phyloP scores from a whole-genome alignment of 1,140 invertebrate species.

The Meloidogyne floridensis region DNA sequence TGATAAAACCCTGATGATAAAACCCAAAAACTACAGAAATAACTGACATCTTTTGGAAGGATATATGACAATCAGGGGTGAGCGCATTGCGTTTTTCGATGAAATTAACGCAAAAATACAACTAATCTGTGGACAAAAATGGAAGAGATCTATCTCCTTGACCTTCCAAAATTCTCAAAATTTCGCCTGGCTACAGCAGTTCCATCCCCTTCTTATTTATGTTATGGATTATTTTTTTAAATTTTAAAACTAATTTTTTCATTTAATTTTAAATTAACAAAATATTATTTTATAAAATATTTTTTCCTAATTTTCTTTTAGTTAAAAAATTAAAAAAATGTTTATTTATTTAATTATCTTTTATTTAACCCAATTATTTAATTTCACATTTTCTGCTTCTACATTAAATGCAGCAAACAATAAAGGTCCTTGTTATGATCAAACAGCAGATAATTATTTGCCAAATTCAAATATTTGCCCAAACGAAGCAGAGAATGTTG shows the following conservation, averaged over 20 bases:
- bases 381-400: background rate
- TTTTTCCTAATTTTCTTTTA: background rate
- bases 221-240: background rate
- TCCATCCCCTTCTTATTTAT: background rate
- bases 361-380: constrained; percentile 4
- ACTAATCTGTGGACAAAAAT: no score
- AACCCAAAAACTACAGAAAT: no score
- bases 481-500: background rate
- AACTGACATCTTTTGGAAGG: no score
- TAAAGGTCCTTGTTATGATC: constrained; percentile 10
- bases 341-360: background rate
- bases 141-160: no score
- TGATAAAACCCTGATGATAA: no score
- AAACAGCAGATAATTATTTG: background rate
- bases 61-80: no score
- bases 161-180: no score
- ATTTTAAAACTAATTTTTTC: background rate
- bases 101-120: no score
- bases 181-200: no score
- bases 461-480: background rate
- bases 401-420: background rate
- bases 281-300: no score
- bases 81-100: no score
- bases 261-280: constrained; percentile 13
- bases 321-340: background rate